These are phyloP conservation scores for Stomorhina lunata DNA, from an alignment of 2,888 invertebrate species.

Conservation along the genomic window DNA sequence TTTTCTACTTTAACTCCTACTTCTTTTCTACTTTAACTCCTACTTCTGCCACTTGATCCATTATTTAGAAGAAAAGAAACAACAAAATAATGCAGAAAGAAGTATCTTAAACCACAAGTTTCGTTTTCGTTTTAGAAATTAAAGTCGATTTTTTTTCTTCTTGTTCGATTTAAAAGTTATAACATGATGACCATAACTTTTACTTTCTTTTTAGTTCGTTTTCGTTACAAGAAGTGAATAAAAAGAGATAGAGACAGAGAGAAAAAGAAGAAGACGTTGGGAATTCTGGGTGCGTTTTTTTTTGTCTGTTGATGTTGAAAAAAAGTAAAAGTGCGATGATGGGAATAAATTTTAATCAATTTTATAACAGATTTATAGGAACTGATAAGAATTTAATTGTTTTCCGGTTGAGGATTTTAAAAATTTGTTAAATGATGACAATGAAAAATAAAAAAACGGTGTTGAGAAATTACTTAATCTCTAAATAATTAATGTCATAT, in stretches of 20 bases:
- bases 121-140: neutral
- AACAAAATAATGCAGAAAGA: neutral
- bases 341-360: neutral
- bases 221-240: no score
- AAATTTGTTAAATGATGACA: neutral
- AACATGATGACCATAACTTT: constrained; percentile 19
- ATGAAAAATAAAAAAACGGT: neutral
- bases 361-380: neutral
- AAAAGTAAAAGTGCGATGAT: constrained; percentile 26
- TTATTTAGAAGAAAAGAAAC: no score
- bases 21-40: neutral
- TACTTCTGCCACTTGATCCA: constrained; percentile 9
- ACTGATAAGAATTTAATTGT: neutral
- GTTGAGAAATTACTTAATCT: neutral
- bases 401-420: neutral
- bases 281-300: no score
- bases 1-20: neutral
- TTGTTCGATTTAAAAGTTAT: neutral
- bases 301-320: no score
- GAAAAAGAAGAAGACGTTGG: no score
- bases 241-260: no score
- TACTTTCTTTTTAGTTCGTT: constrained; percentile 40
- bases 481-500: no score
- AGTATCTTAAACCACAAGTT: neutral
- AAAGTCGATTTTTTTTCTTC: neutral